Evolutionary conservation across 2,797 vertebrate species (phyloP).

Genomic region (Antrozous pallidus): DNA sequence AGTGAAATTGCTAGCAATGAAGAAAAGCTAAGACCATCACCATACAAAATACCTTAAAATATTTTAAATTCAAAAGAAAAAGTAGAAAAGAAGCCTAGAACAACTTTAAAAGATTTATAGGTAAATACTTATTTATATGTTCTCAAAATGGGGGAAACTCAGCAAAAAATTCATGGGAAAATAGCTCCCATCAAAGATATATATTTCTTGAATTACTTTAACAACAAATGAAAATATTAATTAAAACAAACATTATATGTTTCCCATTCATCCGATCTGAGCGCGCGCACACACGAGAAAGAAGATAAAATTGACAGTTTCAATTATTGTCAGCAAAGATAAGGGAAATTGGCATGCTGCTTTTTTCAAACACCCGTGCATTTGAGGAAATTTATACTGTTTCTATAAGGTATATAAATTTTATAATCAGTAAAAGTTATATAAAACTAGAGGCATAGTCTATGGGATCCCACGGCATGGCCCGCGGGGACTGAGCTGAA

Average conservation of each 20-base stretch:
- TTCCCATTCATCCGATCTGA: neutral
- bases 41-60: neutral
- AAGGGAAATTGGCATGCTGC: neutral
- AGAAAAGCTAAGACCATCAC: neutral
- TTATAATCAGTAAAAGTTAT: conserved; percentile 3
- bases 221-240: conserved; percentile 24
- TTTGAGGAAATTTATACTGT: neutral
- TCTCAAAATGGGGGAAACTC: neutral
- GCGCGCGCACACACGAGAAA: neutral
- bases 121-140: neutral
- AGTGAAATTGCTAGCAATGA: neutral
- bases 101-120: conserved; percentile 4
- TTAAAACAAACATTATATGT: conserved; percentile 9
- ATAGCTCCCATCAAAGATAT: neutral
- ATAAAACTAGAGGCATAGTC: neutral
- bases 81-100: neutral
- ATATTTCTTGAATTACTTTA: neutral
- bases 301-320: neutral
- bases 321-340: neutral
- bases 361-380: neutral
- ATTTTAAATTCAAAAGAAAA: neutral
- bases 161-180: neutral
- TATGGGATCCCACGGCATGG: no score
- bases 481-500: no score
- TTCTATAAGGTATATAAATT: neutral